A percentile compares a stretch with the other conserved stretches of the same genome.
Evolutionary conservation across 2,888 invertebrate species (phyloP).

Genomic region (Nowickia ferox): DNA sequence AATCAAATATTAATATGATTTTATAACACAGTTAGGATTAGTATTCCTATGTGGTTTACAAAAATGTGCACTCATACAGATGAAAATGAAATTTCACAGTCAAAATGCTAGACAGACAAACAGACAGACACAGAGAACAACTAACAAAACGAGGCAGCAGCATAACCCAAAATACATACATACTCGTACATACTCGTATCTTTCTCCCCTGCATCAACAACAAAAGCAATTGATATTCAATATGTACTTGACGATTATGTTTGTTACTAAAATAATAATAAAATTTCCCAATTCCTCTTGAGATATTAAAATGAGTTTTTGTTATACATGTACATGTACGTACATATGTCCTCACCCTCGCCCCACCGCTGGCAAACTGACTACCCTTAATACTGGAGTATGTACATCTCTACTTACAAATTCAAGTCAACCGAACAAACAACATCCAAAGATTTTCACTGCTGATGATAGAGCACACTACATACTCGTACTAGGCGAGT

Average conservation of each 20-base stretch:
- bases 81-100: conserved; percentile 41
- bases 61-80: background rate
- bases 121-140: background rate
- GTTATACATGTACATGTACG: background rate
- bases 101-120: background rate
- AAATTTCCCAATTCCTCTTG: conserved; percentile 72
- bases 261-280: conserved; percentile 71
- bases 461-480: conserved; percentile 14
- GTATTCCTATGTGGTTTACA: conserved; percentile 60
- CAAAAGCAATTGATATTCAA: conserved; percentile 70
- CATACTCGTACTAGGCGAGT: background rate
- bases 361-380: background rate
- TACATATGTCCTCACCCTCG: conserved; percentile 19
- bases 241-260: conserved; percentile 72
- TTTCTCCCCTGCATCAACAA: conserved; percentile 23
- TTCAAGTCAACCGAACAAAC: conserved; percentile 43
- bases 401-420: conserved; percentile 14
- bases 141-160: background rate
- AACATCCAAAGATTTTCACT: conserved; percentile 49
- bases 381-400: background rate
- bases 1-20: conserved; percentile 73
- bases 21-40: conserved; percentile 69
- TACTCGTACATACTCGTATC: background rate
- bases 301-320: conserved; percentile 69
- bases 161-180: conserved; percentile 16